These are phyloP conservation scores for Drosophila leonis DNA, from an alignment of 2,888 invertebrate genomes.

Conservation along the genomic window DNA sequence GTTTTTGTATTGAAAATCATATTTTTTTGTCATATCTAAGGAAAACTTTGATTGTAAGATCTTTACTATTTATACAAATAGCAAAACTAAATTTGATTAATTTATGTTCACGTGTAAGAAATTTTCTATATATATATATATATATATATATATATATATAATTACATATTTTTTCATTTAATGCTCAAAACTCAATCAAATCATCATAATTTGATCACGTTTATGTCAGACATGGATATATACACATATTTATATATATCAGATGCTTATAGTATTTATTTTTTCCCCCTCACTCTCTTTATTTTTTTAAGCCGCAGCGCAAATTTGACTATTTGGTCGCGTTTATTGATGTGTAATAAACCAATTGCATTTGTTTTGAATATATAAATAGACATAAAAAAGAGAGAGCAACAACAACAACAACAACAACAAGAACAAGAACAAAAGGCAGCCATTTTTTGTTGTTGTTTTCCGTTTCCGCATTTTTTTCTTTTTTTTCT, in stretches of 20 bases:
- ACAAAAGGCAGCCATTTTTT: constrained; percentile 56
- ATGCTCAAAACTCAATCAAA: constrained; percentile 27
- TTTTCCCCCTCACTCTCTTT: neutral
- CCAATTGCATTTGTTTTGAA: constrained; percentile 84
- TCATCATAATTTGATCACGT: constrained; percentile 70
- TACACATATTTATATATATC: constrained; percentile 27
- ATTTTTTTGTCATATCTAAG: too few relatives aligned
- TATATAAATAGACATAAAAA: constrained; percentile 81
- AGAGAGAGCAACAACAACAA: constrained; percentile 16
- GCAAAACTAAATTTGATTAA: too few relatives aligned
- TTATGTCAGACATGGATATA: constrained; percentile 42
- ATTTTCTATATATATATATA: too few relatives aligned
- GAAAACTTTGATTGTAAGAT: too few relatives aligned
- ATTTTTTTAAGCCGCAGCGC: constrained; percentile 54
- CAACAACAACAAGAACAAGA: constrained; percentile 36
- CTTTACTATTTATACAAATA: too few relatives aligned
- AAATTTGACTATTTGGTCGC: constrained; percentile 64
- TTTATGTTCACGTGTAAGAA: too few relatives aligned
- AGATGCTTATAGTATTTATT: constrained; percentile 26
- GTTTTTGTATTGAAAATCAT: too few relatives aligned
- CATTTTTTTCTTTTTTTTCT: constrained; percentile 34
- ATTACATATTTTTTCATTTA: neutral
- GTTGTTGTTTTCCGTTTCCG: constrained; percentile 52
- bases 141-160: too few relatives aligned
- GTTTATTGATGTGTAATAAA: constrained; percentile 82